Conservation (phyloP, 2,888 invertebrate genomes). For the Cyrtodaria siliqua region DNA sequence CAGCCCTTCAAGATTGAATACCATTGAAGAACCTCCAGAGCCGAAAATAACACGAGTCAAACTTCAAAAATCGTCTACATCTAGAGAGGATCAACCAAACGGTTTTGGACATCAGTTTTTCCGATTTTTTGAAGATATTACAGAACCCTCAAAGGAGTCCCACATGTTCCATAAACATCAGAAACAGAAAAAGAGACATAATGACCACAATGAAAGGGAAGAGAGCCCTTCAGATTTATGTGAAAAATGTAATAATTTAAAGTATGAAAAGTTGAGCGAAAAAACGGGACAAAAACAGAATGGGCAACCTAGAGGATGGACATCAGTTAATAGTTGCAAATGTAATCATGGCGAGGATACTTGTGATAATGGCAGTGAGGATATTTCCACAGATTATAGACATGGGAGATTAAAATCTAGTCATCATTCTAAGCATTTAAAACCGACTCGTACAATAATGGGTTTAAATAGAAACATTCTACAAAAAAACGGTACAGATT, state of each 20-base stretch:
- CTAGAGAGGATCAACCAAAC: not conserved
- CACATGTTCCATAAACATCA: not conserved
- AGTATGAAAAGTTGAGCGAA: not conserved
- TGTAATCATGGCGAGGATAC: constrained; percentile 13
- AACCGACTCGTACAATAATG: constrained; percentile 6
- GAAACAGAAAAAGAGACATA: not conserved
- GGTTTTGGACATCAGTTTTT: not conserved
- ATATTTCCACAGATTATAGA: not conserved
- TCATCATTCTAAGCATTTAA: not conserved
- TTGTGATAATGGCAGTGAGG: constrained; percentile 1
- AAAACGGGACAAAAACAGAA: not conserved
- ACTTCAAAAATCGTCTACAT: constrained; percentile 31
- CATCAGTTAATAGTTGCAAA: constrained; percentile 1
- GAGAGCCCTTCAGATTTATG: not conserved
- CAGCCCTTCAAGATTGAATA: constrained; percentile 24
- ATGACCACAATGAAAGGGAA: not conserved
- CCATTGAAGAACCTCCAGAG: constrained; percentile 34
- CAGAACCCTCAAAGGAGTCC: not conserved
- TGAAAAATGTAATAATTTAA: not conserved
- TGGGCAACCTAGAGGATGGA: not conserved
- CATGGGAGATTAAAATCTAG: constrained; percentile 8
- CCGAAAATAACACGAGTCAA: constrained; percentile 27
- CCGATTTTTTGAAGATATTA: not conserved
- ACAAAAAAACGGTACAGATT: constrained; percentile 5
- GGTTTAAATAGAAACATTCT: not conserved